Conservation (phyloP, 2,797 vertebrate genomes). For the Myotis myotis region DNA sequence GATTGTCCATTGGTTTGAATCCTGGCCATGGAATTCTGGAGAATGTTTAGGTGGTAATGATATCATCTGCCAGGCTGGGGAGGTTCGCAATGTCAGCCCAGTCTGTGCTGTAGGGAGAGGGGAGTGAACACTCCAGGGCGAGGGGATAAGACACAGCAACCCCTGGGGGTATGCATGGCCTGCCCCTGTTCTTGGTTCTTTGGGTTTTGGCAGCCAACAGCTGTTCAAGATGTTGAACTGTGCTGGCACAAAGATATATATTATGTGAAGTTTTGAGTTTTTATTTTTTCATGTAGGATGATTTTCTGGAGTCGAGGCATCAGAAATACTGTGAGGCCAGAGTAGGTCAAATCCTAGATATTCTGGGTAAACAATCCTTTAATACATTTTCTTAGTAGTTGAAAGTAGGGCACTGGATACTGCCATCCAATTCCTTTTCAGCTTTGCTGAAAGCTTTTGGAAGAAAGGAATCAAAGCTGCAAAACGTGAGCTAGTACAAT, state of each 20-base stretch:
- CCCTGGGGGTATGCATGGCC: too few relatives aligned
- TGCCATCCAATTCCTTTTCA: neutral
- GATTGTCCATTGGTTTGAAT: neutral
- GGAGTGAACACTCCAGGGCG: neutral
- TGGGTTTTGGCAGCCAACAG: neutral
- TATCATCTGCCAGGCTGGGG: neutral
- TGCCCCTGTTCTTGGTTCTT: neutral
- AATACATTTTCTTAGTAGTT: constrained; percentile 20
- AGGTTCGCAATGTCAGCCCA: neutral
- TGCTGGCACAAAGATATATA: neutral
- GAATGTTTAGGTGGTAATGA: neutral
- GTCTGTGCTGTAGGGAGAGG: neutral
- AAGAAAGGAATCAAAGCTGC: neutral
- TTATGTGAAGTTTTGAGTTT: neutral
- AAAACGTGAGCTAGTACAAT: neutral
- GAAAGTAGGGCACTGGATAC: neutral
- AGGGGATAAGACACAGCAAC: accelerated
- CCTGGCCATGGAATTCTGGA: neutral
- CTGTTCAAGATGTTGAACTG: neutral
- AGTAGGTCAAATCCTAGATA: neutral
- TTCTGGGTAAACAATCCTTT: neutral
- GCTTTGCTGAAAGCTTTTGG: neutral
- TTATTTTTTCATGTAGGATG: neutral
- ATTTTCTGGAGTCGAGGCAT: neutral
- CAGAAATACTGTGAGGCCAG: neutral